phyloP scores from a whole-genome alignment of 2,888 invertebrate species.

The Agrilus cyanescens region DNA sequence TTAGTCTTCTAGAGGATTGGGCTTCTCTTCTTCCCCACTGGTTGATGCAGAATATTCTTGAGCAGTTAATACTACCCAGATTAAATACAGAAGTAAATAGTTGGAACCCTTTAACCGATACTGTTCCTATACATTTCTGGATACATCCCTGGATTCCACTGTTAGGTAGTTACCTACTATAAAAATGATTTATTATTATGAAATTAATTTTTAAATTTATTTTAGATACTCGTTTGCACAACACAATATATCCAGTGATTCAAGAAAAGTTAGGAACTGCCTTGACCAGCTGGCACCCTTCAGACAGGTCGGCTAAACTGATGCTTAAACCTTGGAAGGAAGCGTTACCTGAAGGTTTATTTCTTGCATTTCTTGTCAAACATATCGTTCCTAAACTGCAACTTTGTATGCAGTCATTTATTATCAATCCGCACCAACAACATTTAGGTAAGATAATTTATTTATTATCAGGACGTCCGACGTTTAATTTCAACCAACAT shows the following conservation, averaged over 20 bases:
- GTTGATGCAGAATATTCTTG: conserved; percentile 72
- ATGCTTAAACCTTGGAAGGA: conserved; percentile 85
- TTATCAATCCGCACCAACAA: conserved; percentile 64
- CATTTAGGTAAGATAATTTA: conserved; percentile 41
- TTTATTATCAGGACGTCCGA: background rate
- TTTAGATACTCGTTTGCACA: conserved; percentile 28
- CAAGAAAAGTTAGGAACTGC: conserved; percentile 84
- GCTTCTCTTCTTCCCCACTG: conserved; percentile 65
- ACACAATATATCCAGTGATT: conserved; percentile 73
- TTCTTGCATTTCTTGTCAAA: conserved; percentile 71
- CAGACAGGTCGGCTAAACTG: conserved; percentile 82
- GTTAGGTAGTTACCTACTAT: conserved; percentile 43
- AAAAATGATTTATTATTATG: background rate
- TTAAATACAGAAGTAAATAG: conserved; percentile 63
- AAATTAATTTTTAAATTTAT: conserved; percentile 7
- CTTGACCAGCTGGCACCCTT: conserved; percentile 89
- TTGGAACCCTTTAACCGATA: conserved; percentile 95
- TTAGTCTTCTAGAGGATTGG: conserved; percentile 74
- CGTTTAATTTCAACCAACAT: background rate
- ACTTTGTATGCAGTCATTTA: conserved; percentile 47
- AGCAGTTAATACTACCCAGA: conserved; percentile 69
- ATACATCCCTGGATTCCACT: conserved; percentile 91
- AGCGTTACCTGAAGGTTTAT: conserved; percentile 49
- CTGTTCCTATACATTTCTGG: conserved; percentile 93
- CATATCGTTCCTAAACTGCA: conserved; percentile 86